Conservation (phyloP, 2,888 invertebrate genomes). For the Lasioglossum morio region DNA sequence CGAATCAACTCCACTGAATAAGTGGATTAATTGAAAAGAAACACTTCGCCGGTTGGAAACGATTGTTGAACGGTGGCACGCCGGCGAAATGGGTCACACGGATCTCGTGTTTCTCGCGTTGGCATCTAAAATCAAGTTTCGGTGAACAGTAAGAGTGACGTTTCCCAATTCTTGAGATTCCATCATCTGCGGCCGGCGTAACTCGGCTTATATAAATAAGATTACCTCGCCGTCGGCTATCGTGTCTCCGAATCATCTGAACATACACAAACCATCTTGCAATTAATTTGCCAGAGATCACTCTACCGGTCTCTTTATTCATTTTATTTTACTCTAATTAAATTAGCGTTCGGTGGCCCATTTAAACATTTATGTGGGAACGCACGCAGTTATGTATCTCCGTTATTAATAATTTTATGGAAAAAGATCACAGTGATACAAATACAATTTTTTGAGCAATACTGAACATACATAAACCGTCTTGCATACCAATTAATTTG, state of each 20-base stretch:
- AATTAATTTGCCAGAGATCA: not conserved
- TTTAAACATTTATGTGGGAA: too few relatives aligned
- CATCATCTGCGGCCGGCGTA: not conserved
- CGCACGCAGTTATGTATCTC: too few relatives aligned
- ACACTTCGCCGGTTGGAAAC: constrained; percentile 26
- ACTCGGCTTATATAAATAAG: not conserved
- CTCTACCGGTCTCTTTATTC: too few relatives aligned
- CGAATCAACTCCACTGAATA: not conserved
- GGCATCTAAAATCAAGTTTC: constrained; percentile 43
- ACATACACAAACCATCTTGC: not conserved
- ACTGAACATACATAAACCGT: not conserved
- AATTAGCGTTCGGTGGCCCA: too few relatives aligned
- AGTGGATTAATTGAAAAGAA: constrained; percentile 33
- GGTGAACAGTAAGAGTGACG: constrained; percentile 12
- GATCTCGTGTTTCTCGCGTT: constrained; percentile 9
- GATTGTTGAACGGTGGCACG: constrained; percentile 10
- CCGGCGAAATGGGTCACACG: constrained; percentile 31
- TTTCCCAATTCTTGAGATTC: constrained; percentile 29
- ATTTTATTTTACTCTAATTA: too few relatives aligned
- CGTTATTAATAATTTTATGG: too few relatives aligned
- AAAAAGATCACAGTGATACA: too few relatives aligned
- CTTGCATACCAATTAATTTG: not conserved
- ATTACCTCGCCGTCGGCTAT: not conserved
- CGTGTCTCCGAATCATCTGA: not conserved
- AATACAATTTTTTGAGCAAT: too few relatives aligned